Base-by-base conservation (phyloP, 2,888 invertebrate species). In the Acanthosepion esculentum region DNA sequence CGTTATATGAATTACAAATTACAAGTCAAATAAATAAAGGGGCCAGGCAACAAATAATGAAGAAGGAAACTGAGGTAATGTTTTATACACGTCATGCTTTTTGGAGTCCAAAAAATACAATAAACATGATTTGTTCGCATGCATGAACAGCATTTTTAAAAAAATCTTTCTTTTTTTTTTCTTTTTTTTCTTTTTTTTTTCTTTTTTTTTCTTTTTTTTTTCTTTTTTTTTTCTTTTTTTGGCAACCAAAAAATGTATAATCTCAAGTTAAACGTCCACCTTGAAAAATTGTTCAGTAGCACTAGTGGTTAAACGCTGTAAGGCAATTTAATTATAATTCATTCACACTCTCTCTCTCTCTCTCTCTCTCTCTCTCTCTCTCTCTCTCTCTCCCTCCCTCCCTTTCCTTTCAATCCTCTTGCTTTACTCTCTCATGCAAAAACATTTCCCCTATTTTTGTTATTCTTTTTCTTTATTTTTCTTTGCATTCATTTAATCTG, bases 251-350 rank as follows among this genome's bases (percentile, higher is more conserved):
- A 64, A 64, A 64, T 26, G n/a, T 12, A 10, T 78, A 78, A 78
- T 78, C 33, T 33, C 12, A 33, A 78, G n/a, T 78, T 78, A n/a
- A 78, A 78, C n/a, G n/a, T n/a, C 78, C 78, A n/a, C 8, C 15
- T 78, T 78, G n/a, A n/a, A n/a, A 78, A 78, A 78, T 78, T 78
- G 78, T 78, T 78, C 78, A n/a, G n/a, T 78, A n/a, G 15, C 78
- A 78, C 33, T 33, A 78, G 78, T 33, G 15, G 33, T 78, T 78
- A 78, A 78, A 78, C 1, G 33, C 78, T 78, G 78, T 10, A 78
- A 78, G 78, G 78, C 78, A 78, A 78, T 78, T 78, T 78, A 78
- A 78, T 78, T 33, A 33, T 78, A 20, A 59, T 59, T 59, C n/a
- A n/a, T n/a, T n/a, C n/a, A n/a, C n/a, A n/a, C n/a, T n/a, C n/a